Evolutionary conservation across 2,113 vertebrate genomes (phyloP).

Genomic region (Pelobates fuscus): DNA sequence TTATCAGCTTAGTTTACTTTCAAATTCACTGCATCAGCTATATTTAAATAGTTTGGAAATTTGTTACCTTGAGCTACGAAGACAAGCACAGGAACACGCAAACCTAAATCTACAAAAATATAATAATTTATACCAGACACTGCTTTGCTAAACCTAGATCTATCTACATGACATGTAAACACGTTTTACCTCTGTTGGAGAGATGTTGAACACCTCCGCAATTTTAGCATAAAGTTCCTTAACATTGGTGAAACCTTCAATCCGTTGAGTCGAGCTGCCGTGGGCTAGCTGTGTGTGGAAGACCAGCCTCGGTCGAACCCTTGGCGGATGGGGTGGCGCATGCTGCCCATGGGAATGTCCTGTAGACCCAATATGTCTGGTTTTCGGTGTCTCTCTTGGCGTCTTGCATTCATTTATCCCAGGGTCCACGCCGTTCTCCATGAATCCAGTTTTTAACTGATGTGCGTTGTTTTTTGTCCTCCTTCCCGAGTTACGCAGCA

Average conservation of each 20-base stretch:
- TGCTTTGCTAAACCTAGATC: no score
- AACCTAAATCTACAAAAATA: no score
- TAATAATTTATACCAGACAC: no score
- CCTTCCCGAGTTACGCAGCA: constrained; percentile 62
- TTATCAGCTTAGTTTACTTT: no score
- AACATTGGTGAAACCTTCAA: constrained; percentile 95
- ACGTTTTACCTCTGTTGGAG: constrained; percentile 86
- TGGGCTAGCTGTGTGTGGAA: constrained; percentile 97
- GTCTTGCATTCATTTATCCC: constrained; percentile 57
- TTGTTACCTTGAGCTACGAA: no score
- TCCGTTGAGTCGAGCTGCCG: constrained; percentile 88
- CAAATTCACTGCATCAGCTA: no score
- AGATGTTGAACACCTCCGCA: constrained; percentile 91
- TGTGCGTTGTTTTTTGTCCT: constrained; percentile 61
- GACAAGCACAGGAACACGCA: no score
- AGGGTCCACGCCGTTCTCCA: constrained; percentile 61
- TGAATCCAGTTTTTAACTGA: constrained; percentile 68
- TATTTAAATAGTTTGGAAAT: no score
- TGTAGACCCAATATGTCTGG: background rate
- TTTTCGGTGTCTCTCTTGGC: constrained; percentile 20
- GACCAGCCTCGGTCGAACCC: constrained; percentile 56
- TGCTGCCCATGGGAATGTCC: background rate
- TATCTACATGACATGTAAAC: no score
- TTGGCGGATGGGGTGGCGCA: background rate
- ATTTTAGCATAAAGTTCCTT: constrained; percentile 96